Evolutionary conservation across 2,888 invertebrate species (phyloP).

Genomic region (Drosophila anceps): DNA sequence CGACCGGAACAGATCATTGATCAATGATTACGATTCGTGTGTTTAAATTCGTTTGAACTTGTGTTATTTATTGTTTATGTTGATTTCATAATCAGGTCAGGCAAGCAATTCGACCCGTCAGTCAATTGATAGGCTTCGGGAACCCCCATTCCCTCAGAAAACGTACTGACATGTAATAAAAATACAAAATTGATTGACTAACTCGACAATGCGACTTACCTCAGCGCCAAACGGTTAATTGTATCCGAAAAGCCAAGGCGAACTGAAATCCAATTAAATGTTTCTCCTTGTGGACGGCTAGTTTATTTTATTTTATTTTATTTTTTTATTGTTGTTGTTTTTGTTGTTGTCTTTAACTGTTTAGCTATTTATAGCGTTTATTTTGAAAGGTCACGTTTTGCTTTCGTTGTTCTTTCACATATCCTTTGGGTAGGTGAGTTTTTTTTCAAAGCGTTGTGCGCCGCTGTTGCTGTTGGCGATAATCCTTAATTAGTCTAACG

Average conservation of each 20-base stretch:
- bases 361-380: slow-evolving; percentile 55
- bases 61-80: neutral
- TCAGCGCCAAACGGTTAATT: slow-evolving; percentile 38
- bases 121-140: slow-evolving; percentile 11
- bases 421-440: slow-evolving; percentile 43
- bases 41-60: neutral
- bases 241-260: slow-evolving; percentile 55
- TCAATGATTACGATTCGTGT: neutral
- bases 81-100: slow-evolving; percentile 22
- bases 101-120: neutral
- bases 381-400: slow-evolving; percentile 68
- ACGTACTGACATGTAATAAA: neutral
- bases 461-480: slow-evolving; percentile 58
- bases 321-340: slow-evolving; percentile 6
- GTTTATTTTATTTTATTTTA: slow-evolving; percentile 12
- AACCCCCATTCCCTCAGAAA: neutral
- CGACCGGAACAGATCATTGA: slow-evolving; percentile 3
- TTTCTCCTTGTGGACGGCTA: slow-evolving; percentile 23
- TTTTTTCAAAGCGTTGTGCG: slow-evolving; percentile 36
- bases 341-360: slow-evolving; percentile 26
- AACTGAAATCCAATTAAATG: slow-evolving; percentile 74
- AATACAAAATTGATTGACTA: slow-evolving; percentile 17
- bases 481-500: slow-evolving; percentile 85
- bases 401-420: slow-evolving; percentile 44
- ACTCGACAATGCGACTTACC: slow-evolving; percentile 53